A percentile compares a stretch with the other conserved stretches of the same genome.
phyloP scores from a whole-genome alignment of 2,797 vertebrate genomes.

The Chaetophractus vellerosus region DNA sequence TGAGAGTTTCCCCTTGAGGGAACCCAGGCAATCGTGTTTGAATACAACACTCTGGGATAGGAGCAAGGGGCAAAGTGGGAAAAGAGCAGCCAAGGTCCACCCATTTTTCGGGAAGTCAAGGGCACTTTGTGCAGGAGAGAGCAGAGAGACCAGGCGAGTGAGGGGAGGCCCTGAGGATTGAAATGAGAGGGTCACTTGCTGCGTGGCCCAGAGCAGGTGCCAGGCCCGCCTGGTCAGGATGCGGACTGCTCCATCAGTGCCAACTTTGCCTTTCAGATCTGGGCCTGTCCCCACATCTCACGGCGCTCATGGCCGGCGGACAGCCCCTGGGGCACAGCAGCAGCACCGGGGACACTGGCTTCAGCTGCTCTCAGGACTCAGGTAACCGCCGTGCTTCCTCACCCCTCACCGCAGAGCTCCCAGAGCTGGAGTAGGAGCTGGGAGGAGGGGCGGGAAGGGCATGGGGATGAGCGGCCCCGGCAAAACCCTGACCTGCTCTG shows the following conservation, averaged over 20 bases:
- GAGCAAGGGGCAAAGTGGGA: rapidly evolving
- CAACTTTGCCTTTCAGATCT: conserved; percentile 92
- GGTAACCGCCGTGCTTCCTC: conserved; percentile 88
- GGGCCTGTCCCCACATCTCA: conserved; percentile 98
- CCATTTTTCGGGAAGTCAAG: rapidly evolving
- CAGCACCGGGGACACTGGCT: conserved; percentile 98
- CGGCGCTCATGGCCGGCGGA: conserved; percentile 96
- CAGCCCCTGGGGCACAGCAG: conserved; percentile 95
- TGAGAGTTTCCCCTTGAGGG: too few relatives aligned
- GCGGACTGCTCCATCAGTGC: rapidly evolving
- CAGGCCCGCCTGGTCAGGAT: rapidly evolving
- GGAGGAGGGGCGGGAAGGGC: neutral
- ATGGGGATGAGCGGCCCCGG: rapidly evolving
- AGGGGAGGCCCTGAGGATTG: neutral
- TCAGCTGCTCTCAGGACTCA: conserved; percentile 99
- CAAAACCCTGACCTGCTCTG: neutral
- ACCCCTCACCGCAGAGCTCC: too few relatives aligned
- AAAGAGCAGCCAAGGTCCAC: rapidly evolving
- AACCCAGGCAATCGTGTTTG: neutral
- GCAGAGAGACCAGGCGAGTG: neutral
- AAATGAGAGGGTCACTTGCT: neutral
- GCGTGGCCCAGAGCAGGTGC: neutral
- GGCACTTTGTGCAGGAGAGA: neutral
- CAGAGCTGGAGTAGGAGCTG: too few relatives aligned
- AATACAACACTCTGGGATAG: neutral